Conservation (phyloP, 2,113 vertebrate genomes). For the Sapajus apella region DNA sequence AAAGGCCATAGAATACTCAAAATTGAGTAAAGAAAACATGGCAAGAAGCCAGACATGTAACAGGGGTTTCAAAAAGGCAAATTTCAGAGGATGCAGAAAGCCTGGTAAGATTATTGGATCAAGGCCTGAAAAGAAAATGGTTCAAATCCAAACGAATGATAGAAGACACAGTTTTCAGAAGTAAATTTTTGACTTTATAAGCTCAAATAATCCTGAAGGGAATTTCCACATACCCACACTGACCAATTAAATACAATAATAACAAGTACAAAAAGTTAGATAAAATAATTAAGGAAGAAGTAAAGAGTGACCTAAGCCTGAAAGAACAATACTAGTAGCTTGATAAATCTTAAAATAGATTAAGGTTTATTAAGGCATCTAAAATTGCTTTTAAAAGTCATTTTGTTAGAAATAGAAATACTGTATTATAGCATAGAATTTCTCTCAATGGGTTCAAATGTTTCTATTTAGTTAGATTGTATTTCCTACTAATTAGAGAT, state of each 20-base stretch:
- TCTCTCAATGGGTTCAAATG: not conserved
- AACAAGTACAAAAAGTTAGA: conserved; percentile 4
- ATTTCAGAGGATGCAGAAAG: not conserved
- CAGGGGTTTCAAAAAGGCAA: not conserved
- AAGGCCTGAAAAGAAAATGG: not conserved
- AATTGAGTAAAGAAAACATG: not conserved
- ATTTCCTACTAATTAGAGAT: not conserved
- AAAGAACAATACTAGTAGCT: not conserved
- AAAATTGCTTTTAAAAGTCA: not conserved
- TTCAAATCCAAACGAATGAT: not conserved
- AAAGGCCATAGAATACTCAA: not conserved
- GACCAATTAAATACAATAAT: not conserved
- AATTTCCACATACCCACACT: not conserved
- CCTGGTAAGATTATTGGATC: not conserved
- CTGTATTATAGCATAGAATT: not conserved
- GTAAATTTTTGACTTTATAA: not conserved
- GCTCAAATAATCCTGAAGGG: not conserved
- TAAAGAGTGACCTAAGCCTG: not conserved
- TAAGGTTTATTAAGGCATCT: not conserved
- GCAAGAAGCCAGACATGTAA: not conserved
- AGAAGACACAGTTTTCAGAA: not conserved
- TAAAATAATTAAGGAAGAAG: not conserved
- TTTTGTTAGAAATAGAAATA: not conserved
- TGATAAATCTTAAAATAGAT: not conserved
- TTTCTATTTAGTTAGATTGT: conserved; percentile 1